A percentile compares a stretch with the other conserved stretches of the same genome.
Evolutionary conservation across 2,113 vertebrate species (phyloP).

Genomic region (Caranx ignobilis): DNA sequence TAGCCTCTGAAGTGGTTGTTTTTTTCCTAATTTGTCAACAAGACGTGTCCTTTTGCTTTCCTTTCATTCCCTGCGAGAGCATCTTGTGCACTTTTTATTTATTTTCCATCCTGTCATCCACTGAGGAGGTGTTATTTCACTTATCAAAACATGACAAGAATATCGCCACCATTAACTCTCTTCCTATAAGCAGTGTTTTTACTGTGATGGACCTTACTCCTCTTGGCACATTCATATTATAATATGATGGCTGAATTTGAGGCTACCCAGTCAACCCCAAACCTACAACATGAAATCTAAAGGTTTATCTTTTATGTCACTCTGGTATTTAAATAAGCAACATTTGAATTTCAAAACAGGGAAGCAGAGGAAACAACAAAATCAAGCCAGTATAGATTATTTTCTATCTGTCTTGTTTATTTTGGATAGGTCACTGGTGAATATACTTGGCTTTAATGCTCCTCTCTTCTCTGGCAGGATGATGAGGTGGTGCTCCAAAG

Average conservation of each 20-base stretch:
- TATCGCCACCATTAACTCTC: neutral
- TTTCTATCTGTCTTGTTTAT: slow-evolving; percentile 10
- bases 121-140: neutral
- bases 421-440: slow-evolving; percentile 17
- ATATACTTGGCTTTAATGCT: slow-evolving; percentile 24
- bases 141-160: neutral
- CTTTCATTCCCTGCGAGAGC: neutral
- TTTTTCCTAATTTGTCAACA: neutral
- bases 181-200: neutral
- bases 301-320: neutral
- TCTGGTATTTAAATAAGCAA: neutral
- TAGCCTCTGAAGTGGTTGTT: neutral
- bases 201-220: neutral
- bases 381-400: neutral
- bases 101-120: neutral
- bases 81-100: neutral
- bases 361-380: neutral
- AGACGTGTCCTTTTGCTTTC: neutral
- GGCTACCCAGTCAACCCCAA: neutral
- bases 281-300: neutral
- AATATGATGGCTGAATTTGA: neutral
- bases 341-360: neutral
- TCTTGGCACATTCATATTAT: neutral
- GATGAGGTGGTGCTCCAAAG: slow-evolving; percentile 98
- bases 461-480: slow-evolving; percentile 85